Conservation (phyloP, 2,888 invertebrate species). For the Dicroscelio sp. region DNA sequence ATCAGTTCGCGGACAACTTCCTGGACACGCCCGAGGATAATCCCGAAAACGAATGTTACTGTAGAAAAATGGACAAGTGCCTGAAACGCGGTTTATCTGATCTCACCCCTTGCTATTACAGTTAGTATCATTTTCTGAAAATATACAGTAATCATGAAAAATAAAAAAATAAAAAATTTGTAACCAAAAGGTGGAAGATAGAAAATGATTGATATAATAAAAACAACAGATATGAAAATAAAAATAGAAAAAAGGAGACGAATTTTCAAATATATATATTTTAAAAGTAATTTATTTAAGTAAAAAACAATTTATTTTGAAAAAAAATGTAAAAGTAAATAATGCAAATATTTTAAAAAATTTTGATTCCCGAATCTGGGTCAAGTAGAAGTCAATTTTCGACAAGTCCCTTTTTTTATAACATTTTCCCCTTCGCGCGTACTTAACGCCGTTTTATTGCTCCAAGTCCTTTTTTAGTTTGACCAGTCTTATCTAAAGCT, state of each 20-base stretch:
- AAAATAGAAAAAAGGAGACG: no score
- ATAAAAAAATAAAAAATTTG: no score
- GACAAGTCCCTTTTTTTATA: neutral
- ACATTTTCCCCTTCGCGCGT: neutral
- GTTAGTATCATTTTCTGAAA: slow-evolving; percentile 91
- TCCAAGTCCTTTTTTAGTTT: no score
- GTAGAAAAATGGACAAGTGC: slow-evolving; percentile 92
- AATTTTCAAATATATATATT: no score
- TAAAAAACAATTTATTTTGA: no score
- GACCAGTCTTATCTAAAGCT: no score
- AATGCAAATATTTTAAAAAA: no score
- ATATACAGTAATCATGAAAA: no score
- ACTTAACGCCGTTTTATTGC: neutral
- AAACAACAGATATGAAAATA: no score
- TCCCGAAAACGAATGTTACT: slow-evolving; percentile 94
- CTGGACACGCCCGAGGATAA: slow-evolving; percentile 92
- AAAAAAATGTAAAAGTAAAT: no score
- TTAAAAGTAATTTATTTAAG: no score
- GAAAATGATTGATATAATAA: neutral
- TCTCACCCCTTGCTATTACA: slow-evolving; percentile 94
- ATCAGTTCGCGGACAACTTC: slow-evolving; percentile 93
- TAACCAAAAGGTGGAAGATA: no score
- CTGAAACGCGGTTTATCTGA: slow-evolving; percentile 94
- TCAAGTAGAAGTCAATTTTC: slow-evolving; percentile 72
- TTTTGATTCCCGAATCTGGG: slow-evolving; percentile 32